A percentile compares a stretch with the other conserved stretches of the same genome.
phyloP scores from a whole-genome alignment of 2,113 vertebrate genomes.

The Macrotis lagotis region DNA sequence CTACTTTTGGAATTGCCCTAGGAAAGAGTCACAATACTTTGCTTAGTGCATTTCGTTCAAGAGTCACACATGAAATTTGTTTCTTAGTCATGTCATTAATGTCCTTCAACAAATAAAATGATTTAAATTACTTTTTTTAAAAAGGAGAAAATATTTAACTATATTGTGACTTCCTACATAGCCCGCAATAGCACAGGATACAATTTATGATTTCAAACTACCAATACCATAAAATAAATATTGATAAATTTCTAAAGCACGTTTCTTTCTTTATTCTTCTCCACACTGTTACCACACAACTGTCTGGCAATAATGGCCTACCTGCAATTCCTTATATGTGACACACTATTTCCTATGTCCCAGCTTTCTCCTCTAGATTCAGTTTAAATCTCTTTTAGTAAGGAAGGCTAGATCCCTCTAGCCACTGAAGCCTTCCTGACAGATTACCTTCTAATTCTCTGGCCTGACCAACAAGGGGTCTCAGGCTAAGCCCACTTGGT shows the following conservation, averaged over 20 bases:
- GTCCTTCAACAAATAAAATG: neutral
- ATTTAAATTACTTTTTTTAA: neutral
- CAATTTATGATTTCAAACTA: slow-evolving; percentile 27
- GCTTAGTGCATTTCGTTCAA: neutral
- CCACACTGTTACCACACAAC: neutral
- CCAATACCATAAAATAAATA: too few relatives aligned
- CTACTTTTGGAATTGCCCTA: neutral
- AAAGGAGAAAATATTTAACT: neutral
- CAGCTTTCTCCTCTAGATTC: neutral
- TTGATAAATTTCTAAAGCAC: neutral
- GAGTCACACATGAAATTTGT: neutral
- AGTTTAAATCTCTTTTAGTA: neutral
- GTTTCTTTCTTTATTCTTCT: neutral
- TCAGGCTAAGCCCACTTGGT: too few relatives aligned
- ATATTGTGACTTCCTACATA: slow-evolving; percentile 29
- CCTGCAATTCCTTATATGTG: neutral
- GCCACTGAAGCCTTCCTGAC: neutral
- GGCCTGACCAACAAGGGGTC: too few relatives aligned
- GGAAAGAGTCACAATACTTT: neutral
- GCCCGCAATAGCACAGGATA: neutral
- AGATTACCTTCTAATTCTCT: neutral
- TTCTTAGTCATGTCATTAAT: neutral
- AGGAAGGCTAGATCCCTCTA: neutral
- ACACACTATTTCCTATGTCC: neutral
- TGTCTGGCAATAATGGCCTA: neutral